A percentile compares a stretch with the other conserved stretches of the same genome.
Evolutionary conservation across 2,797 vertebrate genomes (phyloP).

Genomic region (Anguilla megastoma): DNA sequence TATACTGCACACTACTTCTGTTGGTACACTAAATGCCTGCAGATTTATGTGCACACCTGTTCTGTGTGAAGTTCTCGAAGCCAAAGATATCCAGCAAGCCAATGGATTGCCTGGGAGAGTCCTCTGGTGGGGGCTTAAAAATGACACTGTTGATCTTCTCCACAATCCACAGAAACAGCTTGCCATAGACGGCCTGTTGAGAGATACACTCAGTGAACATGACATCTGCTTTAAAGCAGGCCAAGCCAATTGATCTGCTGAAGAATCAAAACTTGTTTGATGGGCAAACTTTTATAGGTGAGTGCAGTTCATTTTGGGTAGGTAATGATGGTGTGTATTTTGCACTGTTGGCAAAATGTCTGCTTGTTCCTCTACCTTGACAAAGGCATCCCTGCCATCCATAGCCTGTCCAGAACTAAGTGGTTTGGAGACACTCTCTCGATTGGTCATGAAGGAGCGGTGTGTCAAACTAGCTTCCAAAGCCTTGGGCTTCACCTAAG

Average conservation of each 20-base stretch:
- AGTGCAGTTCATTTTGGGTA: background rate
- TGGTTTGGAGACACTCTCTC: slow-evolving; percentile 82
- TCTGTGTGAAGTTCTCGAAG: slow-evolving; percentile 90
- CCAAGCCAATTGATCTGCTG: background rate
- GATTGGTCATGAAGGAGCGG: slow-evolving; percentile 81
- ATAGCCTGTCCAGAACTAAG: slow-evolving; percentile 80
- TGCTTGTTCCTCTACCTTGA: slow-evolving; percentile 77
- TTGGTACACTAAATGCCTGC: background rate
- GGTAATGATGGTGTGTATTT: background rate
- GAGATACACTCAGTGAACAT: slow-evolving; percentile 34
- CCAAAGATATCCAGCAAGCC: slow-evolving; percentile 95
- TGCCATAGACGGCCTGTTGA: slow-evolving; percentile 86
- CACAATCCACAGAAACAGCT: slow-evolving; percentile 90
- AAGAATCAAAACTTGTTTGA: background rate
- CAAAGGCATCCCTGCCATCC: slow-evolving; percentile 86
- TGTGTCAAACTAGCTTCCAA: slow-evolving; percentile 80
- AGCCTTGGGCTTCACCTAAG: slow-evolving; percentile 74
- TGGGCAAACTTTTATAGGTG: background rate
- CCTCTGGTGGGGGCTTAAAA: slow-evolving; percentile 62
- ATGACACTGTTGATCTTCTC: slow-evolving; percentile 85
- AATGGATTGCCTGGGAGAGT: slow-evolving; percentile 68
- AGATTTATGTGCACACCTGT: slow-evolving; percentile 76
- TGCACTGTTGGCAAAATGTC: background rate
- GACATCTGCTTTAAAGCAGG: background rate
- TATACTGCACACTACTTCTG: background rate